These are phyloP conservation scores for Saguinus oedipus DNA, from an alignment of 2,797 vertebrate species.

Conservation along the genomic window DNA sequence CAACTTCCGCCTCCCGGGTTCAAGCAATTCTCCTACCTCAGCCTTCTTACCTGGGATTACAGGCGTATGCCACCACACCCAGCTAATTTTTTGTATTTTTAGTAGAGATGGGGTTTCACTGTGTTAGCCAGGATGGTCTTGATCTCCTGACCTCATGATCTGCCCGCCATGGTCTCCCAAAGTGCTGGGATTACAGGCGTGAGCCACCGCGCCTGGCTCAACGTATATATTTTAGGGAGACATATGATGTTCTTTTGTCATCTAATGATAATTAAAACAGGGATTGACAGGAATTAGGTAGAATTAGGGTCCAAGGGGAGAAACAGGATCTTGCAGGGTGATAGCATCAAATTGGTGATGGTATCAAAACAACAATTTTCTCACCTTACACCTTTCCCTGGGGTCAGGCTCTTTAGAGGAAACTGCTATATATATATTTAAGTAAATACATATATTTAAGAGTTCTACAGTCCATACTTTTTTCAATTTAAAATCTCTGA, in stretches of 20 bases:
- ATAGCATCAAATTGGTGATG: background rate
- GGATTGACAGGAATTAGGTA: background rate
- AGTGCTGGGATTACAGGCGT: too few species aligned
- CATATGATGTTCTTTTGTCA: background rate
- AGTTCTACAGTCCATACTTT: background rate
- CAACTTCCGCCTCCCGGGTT: too few species aligned
- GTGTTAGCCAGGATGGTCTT: too few species aligned
- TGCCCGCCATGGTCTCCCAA: too few species aligned
- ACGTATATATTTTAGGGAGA: background rate
- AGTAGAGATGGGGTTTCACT: too few species aligned
- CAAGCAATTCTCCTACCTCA: too few species aligned
- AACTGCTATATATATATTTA: background rate
- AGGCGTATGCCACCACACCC: too few species aligned
- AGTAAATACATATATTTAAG: background rate
- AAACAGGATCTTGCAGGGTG: background rate
- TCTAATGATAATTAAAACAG: background rate
- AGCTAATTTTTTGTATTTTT: too few species aligned
- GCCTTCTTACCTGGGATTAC: too few species aligned
- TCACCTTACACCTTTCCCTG: background rate
- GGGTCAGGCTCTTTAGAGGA: background rate
- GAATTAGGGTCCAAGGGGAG: background rate
- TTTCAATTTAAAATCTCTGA: background rate
- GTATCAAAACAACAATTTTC: background rate
- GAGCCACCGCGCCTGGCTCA: background rate
- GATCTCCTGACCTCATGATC: too few species aligned